These are phyloP conservation scores for Drosophila recens DNA, from an alignment of 2,888 invertebrate genomes.

Conservation along the genomic window DNA sequence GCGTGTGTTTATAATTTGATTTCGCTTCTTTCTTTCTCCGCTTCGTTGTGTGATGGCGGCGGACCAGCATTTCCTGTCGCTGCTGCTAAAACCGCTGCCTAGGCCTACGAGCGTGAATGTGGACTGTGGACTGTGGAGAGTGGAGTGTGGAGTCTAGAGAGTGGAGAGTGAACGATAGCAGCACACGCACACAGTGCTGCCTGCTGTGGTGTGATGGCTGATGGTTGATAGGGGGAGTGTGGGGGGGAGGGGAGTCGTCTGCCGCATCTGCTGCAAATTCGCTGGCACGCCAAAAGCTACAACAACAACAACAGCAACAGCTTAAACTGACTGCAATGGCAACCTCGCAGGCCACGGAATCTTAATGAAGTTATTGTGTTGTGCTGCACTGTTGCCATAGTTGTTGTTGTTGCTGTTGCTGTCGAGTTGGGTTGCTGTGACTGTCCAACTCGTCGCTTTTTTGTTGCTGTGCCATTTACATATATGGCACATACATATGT, in stretches of 20 bases:
- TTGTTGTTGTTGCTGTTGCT: constrained; percentile 24
- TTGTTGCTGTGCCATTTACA: constrained; percentile 48
- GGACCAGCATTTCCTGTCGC: constrained; percentile 76
- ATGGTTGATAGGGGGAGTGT: background rate
- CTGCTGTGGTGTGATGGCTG: no score
- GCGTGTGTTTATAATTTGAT: constrained; percentile 80
- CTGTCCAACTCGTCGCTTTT: constrained; percentile 28
- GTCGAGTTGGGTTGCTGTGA: constrained; percentile 24
- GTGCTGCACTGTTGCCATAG: constrained; percentile 39
- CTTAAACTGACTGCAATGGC: constrained; percentile 38
- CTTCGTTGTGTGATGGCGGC: constrained; percentile 55
- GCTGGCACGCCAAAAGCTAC: constrained; percentile 50
- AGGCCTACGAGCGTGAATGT: constrained; percentile 58
- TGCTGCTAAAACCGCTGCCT: constrained; percentile 55
- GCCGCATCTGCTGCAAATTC: constrained; percentile 56
- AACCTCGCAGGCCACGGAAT: constrained; percentile 64
- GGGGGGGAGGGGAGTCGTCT: constrained; percentile 27
- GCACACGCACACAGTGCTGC: constrained; percentile 7
- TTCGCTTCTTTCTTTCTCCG: constrained; percentile 72
- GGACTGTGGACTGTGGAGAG: constrained; percentile 2
- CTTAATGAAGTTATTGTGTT: constrained; percentile 79
- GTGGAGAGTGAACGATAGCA: constrained; percentile 6
- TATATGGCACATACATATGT: constrained; percentile 7
- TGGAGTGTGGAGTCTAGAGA: constrained; percentile 4
- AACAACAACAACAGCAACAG: constrained; percentile 36